These are phyloP conservation scores for Centropus unirufus DNA, from an alignment of 2,113 vertebrate genomes.

Conservation along the genomic window DNA sequence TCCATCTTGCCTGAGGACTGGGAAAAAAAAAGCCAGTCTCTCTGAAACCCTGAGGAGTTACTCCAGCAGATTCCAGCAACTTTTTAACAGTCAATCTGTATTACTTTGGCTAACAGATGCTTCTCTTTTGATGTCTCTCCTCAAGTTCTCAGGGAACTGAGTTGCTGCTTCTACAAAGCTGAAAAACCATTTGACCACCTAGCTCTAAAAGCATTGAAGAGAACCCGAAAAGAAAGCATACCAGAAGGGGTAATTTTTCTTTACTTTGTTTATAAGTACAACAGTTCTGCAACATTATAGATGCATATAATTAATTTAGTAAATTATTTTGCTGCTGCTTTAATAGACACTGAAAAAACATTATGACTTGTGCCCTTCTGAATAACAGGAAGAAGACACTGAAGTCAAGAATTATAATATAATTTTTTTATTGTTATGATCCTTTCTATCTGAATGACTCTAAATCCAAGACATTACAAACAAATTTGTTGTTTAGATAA, in stretches of 20 bases:
- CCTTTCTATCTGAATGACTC: conserved; percentile 22
- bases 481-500: conserved; percentile 22
- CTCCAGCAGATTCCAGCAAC: not conserved
- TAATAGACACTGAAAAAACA: not conserved
- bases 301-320: not conserved
- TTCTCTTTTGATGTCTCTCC: not conserved
- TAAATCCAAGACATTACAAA: conserved; percentile 19
- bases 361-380: not conserved
- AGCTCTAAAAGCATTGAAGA: not conserved
- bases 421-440: conserved; percentile 25
- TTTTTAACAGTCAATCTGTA: not conserved
- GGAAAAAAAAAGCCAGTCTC: not conserved
- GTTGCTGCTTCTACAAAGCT: not conserved
- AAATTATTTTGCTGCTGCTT: not conserved
- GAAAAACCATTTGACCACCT: not conserved
- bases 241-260: not conserved
- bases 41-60: not conserved
- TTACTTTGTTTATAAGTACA: not conserved
- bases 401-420: conserved; percentile 18
- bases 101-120: not conserved
- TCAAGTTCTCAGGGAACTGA: not conserved
- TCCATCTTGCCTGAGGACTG: not conserved
- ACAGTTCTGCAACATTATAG: not conserved
- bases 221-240: not conserved
- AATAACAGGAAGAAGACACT: not conserved